These are phyloP conservation scores for Cabera pusaria DNA, from an alignment of 2,888 invertebrate genomes.

Conservation along the genomic window DNA sequence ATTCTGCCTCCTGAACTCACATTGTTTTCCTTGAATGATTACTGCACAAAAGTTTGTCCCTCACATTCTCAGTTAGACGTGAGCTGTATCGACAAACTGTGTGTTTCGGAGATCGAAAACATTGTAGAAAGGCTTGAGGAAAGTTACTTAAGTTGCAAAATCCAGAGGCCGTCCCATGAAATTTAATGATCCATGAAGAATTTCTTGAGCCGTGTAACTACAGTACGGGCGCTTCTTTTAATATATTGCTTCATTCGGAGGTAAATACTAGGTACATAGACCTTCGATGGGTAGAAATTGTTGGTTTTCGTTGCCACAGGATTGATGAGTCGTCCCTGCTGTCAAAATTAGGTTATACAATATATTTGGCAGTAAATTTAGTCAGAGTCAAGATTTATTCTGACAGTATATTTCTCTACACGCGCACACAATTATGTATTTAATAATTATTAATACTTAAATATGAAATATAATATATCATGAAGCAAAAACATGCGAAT, in stretches of 20 bases:
- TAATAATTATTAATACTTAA: no score
- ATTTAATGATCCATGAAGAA: constrained; percentile 37
- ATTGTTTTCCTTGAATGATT: constrained; percentile 52
- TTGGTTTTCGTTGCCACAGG: no score
- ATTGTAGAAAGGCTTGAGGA: constrained; percentile 26
- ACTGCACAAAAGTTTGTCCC: constrained; percentile 41
- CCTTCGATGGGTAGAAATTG: no score
- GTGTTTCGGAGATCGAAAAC: constrained; percentile 27
- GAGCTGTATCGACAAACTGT: constrained; percentile 34
- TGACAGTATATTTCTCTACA: no score
- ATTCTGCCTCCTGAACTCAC: constrained; percentile 44
- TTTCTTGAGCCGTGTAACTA: constrained; percentile 31
- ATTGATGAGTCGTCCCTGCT: no score
- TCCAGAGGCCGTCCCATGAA: constrained; percentile 32
- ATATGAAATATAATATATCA: no score
- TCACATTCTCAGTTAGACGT: constrained; percentile 40
- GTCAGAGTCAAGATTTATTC: no score
- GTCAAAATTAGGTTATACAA: no score
- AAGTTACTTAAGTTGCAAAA: constrained; percentile 36
- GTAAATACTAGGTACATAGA: no score
- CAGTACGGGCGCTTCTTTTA: constrained; percentile 15
- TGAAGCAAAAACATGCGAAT: no score
- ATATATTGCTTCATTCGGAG: constrained; percentile 21
- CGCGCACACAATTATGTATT: no score
- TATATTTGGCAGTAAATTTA: no score